These are phyloP conservation scores for Neosilurus hyrtlii DNA, from an alignment of 2,797 vertebrate species.

Conservation along the genomic window DNA sequence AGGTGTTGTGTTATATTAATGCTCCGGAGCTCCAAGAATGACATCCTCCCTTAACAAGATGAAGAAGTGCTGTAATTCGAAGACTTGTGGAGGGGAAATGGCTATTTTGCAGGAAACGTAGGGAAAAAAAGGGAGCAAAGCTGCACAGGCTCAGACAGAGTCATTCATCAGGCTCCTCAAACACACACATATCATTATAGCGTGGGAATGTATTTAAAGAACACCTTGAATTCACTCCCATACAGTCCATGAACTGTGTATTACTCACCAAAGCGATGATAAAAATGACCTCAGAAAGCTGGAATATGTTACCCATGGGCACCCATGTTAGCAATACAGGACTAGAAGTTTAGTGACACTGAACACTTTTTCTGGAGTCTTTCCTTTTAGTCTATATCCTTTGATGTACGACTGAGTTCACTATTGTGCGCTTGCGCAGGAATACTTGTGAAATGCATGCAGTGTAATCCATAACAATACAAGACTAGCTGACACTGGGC, in stretches of 20 bases:
- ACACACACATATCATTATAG: slow-evolving; percentile 26
- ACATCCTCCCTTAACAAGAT: slow-evolving; percentile 32
- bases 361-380: slow-evolving; percentile 15
- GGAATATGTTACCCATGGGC: slow-evolving; percentile 12
- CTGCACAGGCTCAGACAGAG: slow-evolving; percentile 25
- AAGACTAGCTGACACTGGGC: neutral
- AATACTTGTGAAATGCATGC: slow-evolving; percentile 33
- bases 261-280: neutral
- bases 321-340: slow-evolving; percentile 25
- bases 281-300: slow-evolving; percentile 29
- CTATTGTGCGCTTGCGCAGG: neutral
- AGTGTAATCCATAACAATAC: slow-evolving; percentile 29
- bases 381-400: slow-evolving; percentile 28
- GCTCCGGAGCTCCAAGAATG: slow-evolving; percentile 19
- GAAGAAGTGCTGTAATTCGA: slow-evolving; percentile 38
- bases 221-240: slow-evolving; percentile 13
- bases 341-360: neutral
- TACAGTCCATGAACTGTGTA: slow-evolving; percentile 50
- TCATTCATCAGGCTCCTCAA: slow-evolving; percentile 44
- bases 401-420: neutral
- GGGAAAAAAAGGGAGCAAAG: slow-evolving; percentile 9
- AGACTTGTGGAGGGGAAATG: slow-evolving; percentile 29
- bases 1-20: slow-evolving; percentile 38
- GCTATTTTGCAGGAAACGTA: slow-evolving; percentile 34
- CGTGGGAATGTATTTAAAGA: slow-evolving; percentile 52